phyloP scores from a whole-genome alignment of 53 echinoderm and acorn worm genomes.

The Holothuria scabra region DNA sequence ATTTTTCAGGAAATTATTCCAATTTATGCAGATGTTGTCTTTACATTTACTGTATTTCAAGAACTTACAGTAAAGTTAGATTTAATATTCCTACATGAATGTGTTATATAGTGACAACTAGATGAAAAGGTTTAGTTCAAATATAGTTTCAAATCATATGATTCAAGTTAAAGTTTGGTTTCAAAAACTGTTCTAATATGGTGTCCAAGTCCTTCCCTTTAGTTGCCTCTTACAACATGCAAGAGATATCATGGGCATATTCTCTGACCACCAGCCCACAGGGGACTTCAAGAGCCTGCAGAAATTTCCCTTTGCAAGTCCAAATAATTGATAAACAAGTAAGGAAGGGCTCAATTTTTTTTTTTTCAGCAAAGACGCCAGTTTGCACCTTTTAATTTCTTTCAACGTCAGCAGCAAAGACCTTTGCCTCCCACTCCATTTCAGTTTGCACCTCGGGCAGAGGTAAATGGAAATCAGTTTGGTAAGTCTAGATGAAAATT shows the following conservation, averaged over 20 bases:
- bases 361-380: constrained; percentile 15
- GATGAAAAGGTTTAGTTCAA: too few relatives aligned
- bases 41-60: not conserved
- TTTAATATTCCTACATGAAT: too few relatives aligned
- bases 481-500: not conserved
- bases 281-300: not conserved
- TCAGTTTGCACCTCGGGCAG: constrained; percentile 17
- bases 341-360: not conserved
- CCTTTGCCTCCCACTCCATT: constrained; percentile 34
- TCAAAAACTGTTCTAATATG: too few relatives aligned
- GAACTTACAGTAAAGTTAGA: too few relatives aligned
- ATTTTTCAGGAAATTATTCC: not conserved
- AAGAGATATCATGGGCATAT: too few relatives aligned
- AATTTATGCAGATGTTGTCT: not conserved
- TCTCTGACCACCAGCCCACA: too few relatives aligned
- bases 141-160: too few relatives aligned
- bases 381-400: constrained; percentile 18
- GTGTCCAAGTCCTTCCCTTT: too few relatives aligned
- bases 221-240: too few relatives aligned
- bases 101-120: too few relatives aligned
- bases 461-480: constrained; percentile 18
- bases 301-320: not conserved
- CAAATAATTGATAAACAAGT: too few relatives aligned
- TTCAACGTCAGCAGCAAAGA: constrained; percentile 22
- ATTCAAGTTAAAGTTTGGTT: too few relatives aligned